Percentiles rank a stretch among this genome's conserved stretches.
phyloP scores from a whole-genome alignment of 2,888 invertebrate species.

The Dichetophora obliterata region DNA sequence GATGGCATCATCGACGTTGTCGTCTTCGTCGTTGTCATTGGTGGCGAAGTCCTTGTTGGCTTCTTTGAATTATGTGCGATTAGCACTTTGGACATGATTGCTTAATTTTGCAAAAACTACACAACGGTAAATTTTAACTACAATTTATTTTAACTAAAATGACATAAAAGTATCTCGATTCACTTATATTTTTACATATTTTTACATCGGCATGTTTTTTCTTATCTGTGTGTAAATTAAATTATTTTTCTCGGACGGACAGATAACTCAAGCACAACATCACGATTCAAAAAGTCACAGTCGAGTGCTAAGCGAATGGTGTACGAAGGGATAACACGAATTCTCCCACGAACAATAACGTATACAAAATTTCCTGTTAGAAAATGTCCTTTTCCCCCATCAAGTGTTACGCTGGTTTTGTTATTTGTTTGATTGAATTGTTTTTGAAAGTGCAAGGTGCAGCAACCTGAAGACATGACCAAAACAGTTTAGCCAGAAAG shows the following conservation, averaged over 20 bases:
- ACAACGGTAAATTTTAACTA: neutral
- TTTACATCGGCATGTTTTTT: neutral
- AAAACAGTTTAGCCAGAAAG: neutral
- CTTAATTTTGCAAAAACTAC: slow-evolving; percentile 7
- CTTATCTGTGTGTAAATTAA: slow-evolving; percentile 11
- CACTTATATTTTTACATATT: slow-evolving; percentile 13
- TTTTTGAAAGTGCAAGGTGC: slow-evolving; percentile 12
- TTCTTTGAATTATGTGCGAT: slow-evolving; percentile 52
- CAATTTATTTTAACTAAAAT: neutral
- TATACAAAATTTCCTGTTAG: slow-evolving; percentile 10
- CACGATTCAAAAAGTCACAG: slow-evolving; percentile 39
- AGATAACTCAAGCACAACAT: slow-evolving; percentile 32
- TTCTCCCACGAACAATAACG: neutral
- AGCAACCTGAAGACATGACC: neutral
- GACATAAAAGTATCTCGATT: neutral
- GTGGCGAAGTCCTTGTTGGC: slow-evolving; percentile 36
- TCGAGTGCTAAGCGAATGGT: slow-evolving; percentile 34
- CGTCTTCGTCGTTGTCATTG: slow-evolving; percentile 26
- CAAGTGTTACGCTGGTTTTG: neutral
- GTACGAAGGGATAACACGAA: slow-evolving; percentile 32
- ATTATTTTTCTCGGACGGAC: slow-evolving; percentile 33
- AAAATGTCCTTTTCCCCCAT: slow-evolving; percentile 5
- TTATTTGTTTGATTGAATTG: slow-evolving; percentile 10
- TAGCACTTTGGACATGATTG: slow-evolving; percentile 59
- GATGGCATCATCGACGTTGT: slow-evolving; percentile 46